These are phyloP conservation scores for Neopelma chrysocephalum DNA, from an alignment of 2,797 vertebrate species.

Conservation along the genomic window DNA sequence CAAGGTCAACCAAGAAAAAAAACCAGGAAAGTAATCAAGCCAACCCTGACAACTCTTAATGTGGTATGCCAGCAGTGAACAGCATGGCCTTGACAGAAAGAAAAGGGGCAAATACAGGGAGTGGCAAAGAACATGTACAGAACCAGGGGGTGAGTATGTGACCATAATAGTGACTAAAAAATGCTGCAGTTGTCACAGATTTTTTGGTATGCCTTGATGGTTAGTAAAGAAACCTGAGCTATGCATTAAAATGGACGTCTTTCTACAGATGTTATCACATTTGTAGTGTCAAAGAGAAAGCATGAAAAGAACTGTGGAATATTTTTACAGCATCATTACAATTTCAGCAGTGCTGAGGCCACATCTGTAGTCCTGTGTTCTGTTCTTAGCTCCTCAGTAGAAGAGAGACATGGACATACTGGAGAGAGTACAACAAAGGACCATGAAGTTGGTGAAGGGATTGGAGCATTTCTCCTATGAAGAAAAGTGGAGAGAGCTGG, in stretches of 20 bases:
- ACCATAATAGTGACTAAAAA: background rate
- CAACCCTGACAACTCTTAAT: background rate
- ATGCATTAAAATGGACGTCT: background rate
- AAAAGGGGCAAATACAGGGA: background rate
- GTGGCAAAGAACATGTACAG: background rate
- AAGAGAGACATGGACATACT: background rate
- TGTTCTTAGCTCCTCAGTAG: background rate
- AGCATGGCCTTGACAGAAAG: background rate
- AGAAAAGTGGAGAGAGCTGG: background rate
- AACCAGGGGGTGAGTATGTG: background rate
- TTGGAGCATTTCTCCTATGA: background rate
- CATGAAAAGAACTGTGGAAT: background rate
- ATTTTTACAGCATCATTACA: background rate
- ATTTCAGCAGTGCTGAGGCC: background rate
- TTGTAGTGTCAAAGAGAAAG: background rate
- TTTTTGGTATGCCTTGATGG: background rate
- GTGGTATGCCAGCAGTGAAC: background rate
- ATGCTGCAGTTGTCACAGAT: fast-evolving
- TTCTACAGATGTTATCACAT: background rate
- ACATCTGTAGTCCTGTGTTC: background rate
- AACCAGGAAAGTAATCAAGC: background rate
- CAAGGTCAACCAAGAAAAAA: background rate
- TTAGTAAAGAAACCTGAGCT: background rate
- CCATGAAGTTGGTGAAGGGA: background rate
- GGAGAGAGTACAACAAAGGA: background rate